Evolutionary conservation across 2,113 vertebrate genomes (phyloP).

Genomic region (Otus sunia): DNA sequence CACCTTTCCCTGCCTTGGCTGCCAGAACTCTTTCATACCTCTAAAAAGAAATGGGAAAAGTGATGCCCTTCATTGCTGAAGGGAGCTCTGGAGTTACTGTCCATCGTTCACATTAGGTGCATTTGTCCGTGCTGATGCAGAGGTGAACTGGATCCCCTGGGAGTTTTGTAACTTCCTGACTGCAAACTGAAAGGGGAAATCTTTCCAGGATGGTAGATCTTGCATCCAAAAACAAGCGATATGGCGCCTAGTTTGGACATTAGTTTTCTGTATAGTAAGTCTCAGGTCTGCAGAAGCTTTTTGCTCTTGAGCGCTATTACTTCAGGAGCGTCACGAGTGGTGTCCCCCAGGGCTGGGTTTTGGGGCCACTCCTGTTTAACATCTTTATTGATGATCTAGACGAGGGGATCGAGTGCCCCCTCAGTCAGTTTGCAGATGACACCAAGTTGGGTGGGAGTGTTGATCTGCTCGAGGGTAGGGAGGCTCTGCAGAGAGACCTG

Average conservation of each 20-base stretch:
- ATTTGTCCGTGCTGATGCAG: neutral
- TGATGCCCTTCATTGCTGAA: neutral
- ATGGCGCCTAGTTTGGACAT: neutral
- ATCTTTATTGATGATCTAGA: too few relatives aligned
- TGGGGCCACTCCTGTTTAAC: too few relatives aligned
- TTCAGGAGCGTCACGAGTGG: neutral
- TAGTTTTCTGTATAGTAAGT: neutral
- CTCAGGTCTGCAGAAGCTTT: neutral
- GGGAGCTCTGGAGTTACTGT: neutral
- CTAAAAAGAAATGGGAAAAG: neutral
- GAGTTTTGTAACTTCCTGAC: neutral
- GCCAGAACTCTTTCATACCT: neutral
- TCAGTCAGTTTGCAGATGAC: too few relatives aligned
- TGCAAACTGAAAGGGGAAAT: neutral
- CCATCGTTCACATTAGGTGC: neutral
- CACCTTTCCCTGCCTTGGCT: neutral
- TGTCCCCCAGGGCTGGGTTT: too few relatives aligned
- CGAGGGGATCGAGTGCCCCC: too few relatives aligned
- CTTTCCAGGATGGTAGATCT: neutral
- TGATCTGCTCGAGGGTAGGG: too few relatives aligned
- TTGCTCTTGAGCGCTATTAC: neutral
- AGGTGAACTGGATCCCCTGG: neutral
- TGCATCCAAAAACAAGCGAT: accelerated
- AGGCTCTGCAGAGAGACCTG: too few relatives aligned
- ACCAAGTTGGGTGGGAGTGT: too few relatives aligned